Evolutionary conservation across 2,888 invertebrate species (phyloP).

Genomic region (Patella ulyssiponensis): DNA sequence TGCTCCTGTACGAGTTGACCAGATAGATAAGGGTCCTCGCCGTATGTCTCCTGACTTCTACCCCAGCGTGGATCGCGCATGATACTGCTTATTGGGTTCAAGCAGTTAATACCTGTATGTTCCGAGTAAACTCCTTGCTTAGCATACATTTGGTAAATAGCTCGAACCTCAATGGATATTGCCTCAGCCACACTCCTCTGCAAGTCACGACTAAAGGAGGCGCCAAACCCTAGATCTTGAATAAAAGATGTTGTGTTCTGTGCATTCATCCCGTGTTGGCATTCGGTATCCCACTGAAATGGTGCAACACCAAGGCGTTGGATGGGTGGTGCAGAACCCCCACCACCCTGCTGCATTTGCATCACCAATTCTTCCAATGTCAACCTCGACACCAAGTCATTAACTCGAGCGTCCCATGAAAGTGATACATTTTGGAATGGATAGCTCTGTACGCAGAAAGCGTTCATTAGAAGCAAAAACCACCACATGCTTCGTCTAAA

Average conservation of each 20-base stretch:
- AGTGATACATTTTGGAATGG: constrained; percentile 58
- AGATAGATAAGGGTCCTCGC: constrained; percentile 65
- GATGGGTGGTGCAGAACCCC: not conserved
- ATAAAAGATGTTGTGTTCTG: too few relatives aligned
- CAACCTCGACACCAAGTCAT: constrained; percentile 57
- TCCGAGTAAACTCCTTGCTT: too few relatives aligned
- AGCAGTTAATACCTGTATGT: too few relatives aligned
- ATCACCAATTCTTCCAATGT: constrained; percentile 53
- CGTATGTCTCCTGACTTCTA: constrained; percentile 68
- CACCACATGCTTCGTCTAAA: too few relatives aligned
- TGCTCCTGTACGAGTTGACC: constrained; percentile 52
- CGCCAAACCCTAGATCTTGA: too few relatives aligned
- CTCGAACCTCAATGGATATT: too few relatives aligned
- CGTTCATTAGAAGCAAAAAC: too few relatives aligned
- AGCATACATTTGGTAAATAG: too few relatives aligned
- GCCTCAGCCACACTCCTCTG: constrained; percentile 21
- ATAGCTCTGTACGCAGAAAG: too few relatives aligned
- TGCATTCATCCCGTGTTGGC: too few relatives aligned
- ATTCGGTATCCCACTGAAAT: too few relatives aligned
- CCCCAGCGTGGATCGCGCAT: constrained; percentile 67
- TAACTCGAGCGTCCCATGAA: constrained; percentile 53
- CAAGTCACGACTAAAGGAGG: constrained; percentile 40
- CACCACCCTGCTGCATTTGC: constrained; percentile 48
- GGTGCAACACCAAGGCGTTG: too few relatives aligned
- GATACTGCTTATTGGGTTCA: constrained; percentile 56